Evolutionary conservation across 2,113 vertebrate species (phyloP).

Genomic region (Boleophthalmus pectinirostris): DNA sequence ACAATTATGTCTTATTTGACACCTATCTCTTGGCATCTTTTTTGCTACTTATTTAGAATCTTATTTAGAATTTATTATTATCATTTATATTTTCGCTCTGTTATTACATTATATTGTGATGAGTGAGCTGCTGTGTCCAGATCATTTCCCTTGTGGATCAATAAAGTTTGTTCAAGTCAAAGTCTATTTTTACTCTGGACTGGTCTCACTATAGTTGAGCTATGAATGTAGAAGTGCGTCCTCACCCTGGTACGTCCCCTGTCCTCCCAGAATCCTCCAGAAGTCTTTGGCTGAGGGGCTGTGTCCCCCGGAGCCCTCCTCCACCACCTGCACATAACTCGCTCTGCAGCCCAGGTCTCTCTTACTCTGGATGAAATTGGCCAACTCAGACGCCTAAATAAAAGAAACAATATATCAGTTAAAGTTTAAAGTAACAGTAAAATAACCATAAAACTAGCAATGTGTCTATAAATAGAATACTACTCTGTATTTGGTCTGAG

Average conservation of each 20-base stretch:
- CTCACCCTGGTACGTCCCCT: constrained; percentile 85
- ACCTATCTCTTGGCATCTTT: too few species aligned
- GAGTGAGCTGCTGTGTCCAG: too few species aligned
- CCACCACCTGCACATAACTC: constrained; percentile 84
- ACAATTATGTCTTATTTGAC: too few species aligned
- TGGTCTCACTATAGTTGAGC: too few species aligned
- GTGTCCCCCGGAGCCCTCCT: constrained; percentile 87
- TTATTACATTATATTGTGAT: too few species aligned
- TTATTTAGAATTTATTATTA: too few species aligned
- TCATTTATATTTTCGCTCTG: too few species aligned
- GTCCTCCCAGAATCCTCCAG: constrained; percentile 93
- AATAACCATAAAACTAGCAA: neutral
- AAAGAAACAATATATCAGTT: neutral
- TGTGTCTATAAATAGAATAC: neutral
- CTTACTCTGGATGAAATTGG: constrained; percentile 92
- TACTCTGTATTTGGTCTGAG: too few species aligned
- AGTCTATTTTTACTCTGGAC: too few species aligned
- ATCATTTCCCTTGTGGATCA: too few species aligned
- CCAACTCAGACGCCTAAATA: constrained; percentile 88
- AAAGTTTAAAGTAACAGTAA: neutral
- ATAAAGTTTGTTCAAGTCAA: too few species aligned
- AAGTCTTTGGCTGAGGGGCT: constrained; percentile 86
- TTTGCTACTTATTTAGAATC: too few species aligned
- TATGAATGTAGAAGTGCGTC: neutral
- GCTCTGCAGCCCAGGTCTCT: constrained; percentile 95